Base-by-base conservation (phyloP, 2,888 invertebrate genomes). In the Oxyteleia sp. region DNA sequence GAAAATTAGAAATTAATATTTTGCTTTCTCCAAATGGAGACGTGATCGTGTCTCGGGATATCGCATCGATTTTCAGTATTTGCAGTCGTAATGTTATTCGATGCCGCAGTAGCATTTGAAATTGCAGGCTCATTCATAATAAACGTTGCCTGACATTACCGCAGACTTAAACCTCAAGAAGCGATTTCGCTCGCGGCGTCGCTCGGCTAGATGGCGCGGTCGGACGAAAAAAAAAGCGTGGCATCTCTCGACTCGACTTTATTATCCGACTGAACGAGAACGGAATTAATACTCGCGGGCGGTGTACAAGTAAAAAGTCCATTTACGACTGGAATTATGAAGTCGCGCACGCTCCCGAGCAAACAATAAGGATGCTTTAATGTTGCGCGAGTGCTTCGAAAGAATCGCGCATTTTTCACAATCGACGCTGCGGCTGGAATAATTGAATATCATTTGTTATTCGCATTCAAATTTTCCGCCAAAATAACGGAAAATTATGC, bases 111-210 rank as follows among this genome's bases (percentile, higher is more conserved):
- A 72, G 78, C 76, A 72, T 82, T 72, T 55, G 47, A 78, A 78
- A 78, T 82, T 82, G 68, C 66, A 82, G 76, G 68, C 72, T 68
- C 72, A 72, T 82, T 82, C 82, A 76, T 82, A 66, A 76, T 76
- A 76, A 82, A 71, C 72, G 66, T 72, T 66, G 69, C 51, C 74
- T 26, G 49, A 45, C 68, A 63, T 68, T 63, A 72, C 82, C 72
- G 78, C 78, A 68, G 63, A 55, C 69, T 83, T 83, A 78, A n/a
- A 82, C 78, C 82, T 83, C 78, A 74, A 83, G 82, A 78, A 74
- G 59, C 69, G 78, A 79, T 83, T 78, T 78, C 35, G 82, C 78
- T 76, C 32, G 69, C 57, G 72, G 78, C 66, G 11, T 35, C 45
- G 35, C 35, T 49, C 47, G 45, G 13, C 63, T 79, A 68, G 80